Percentiles rank a stretch among this genome's conserved stretches.
These are phyloP conservation scores for Cheilosia vernalis DNA, from an alignment of 2,888 invertebrate species.

Conservation along the genomic window DNA sequence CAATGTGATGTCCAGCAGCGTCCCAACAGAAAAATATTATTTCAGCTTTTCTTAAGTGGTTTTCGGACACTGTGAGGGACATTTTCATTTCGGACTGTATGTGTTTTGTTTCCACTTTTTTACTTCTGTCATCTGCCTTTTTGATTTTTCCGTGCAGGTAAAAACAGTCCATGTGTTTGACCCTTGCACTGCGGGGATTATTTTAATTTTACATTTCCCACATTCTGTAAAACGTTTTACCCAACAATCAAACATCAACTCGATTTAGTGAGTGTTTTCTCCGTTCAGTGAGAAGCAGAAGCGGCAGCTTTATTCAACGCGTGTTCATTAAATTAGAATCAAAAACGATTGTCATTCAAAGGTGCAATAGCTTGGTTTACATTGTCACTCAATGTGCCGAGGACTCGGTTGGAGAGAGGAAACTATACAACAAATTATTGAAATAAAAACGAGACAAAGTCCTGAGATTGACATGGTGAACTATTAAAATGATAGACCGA, in stretches of 20 bases:
- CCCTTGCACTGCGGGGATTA: constrained; percentile 38
- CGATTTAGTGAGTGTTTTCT: neutral
- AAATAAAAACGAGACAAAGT: constrained; percentile 26
- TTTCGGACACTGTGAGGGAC: constrained; percentile 83
- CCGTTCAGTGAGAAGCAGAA: neutral
- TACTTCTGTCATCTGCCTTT: constrained; percentile 71
- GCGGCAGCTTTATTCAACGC: neutral
- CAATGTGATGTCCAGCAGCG: constrained; percentile 27
- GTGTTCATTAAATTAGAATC: constrained; percentile 18
- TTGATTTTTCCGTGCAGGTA: constrained; percentile 53
- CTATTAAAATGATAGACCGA: constrained; percentile 59
- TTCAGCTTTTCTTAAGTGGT: constrained; percentile 89
- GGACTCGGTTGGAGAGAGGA: neutral
- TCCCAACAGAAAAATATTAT: constrained; percentile 85
- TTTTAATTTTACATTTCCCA: constrained; percentile 56
- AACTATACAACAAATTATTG: constrained; percentile 47
- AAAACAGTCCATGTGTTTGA: constrained; percentile 35
- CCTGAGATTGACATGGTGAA: constrained; percentile 51
- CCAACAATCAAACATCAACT: neutral
- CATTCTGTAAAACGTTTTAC: neutral
- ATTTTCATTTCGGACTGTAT: constrained; percentile 71
- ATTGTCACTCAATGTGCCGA: constrained; percentile 34
- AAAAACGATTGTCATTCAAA: constrained; percentile 18
- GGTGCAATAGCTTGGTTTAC: neutral
- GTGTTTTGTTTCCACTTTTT: constrained; percentile 42